These are phyloP conservation scores for Poeciliopsis prolifica DNA, from an alignment of 2,113 vertebrate species.

Conservation along the genomic window DNA sequence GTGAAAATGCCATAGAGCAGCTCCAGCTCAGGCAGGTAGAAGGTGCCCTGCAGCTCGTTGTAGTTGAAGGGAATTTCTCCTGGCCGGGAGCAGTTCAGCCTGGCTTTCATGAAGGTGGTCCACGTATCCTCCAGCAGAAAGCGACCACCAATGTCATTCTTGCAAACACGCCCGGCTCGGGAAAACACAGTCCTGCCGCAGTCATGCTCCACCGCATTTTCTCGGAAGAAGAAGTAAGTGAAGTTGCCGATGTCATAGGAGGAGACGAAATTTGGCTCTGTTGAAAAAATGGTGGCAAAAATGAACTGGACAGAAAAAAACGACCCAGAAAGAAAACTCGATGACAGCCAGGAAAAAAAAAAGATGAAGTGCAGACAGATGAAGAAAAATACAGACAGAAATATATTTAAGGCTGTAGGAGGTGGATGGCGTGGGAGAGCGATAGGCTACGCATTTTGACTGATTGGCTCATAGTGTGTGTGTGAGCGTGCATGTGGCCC, in stretches of 20 bases:
- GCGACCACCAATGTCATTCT: conserved; percentile 95
- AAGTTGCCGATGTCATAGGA: conserved; percentile 97
- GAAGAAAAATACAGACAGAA: conserved; percentile 39
- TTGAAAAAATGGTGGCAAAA: conserved; percentile 12
- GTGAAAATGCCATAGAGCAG: conserved; percentile 97
- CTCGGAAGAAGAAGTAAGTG: conserved; percentile 97
- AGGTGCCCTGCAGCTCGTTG: conserved; percentile 94
- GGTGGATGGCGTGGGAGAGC: conserved; percentile 41
- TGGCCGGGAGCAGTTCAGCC: conserved; percentile 94
- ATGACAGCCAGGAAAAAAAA: conserved; percentile 2
- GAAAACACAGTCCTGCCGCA: conserved; percentile 95
- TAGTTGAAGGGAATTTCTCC: conserved; percentile 97
- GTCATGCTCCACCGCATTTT: conserved; percentile 95
- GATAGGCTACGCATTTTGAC: conserved; percentile 41
- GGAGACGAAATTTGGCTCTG: conserved; percentile 98
- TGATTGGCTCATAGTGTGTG: conserved; percentile 60
- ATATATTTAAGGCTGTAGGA: conserved; percentile 53
- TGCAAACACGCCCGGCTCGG: conserved; percentile 91
- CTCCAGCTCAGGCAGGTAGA: conserved; percentile 94
- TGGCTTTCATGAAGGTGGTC: conserved; percentile 99
- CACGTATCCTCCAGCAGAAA: conserved; percentile 97
- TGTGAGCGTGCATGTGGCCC: conserved; percentile 35
- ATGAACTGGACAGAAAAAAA: conserved; percentile 4
- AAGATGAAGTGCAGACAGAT: conserved; percentile 35
- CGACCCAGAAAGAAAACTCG: conserved; percentile 7